A percentile compares a stretch with the other conserved stretches of the same genome.
These are phyloP conservation scores for Porites divaricata DNA, from an alignment of 92 coral and sea anemone species.

Conservation along the genomic window DNA sequence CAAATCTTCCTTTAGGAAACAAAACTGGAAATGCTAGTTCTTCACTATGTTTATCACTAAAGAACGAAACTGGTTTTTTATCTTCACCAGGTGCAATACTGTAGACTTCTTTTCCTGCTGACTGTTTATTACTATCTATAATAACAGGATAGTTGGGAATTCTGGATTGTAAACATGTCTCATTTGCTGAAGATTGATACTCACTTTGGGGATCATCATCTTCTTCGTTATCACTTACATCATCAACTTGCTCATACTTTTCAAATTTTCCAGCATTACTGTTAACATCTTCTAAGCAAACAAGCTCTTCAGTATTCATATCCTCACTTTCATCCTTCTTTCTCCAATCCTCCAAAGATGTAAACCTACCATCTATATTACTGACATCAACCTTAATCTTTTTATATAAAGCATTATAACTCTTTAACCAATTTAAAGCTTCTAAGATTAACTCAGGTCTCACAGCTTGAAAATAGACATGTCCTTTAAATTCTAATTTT, in stretches of 20 bases:
- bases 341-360: slow-evolving; percentile 5
- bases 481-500: slow-evolving; percentile 66
- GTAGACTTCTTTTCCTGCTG: slow-evolving; percentile 58
- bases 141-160: neutral
- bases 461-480: slow-evolving; percentile 70
- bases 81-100: slow-evolving; percentile 53
- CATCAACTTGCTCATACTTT: neutral
- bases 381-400: slow-evolving; percentile 33
- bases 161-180: slow-evolving; percentile 1
- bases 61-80: slow-evolving; percentile 66
- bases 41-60: slow-evolving; percentile 70
- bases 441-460: slow-evolving; percentile 47
- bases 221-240: neutral
- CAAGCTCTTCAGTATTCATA: neutral
- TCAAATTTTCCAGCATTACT: neutral
- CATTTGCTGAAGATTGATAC: neutral
- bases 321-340: neutral
- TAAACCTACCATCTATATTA: slow-evolving; percentile 42
- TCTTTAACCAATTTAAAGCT: slow-evolving; percentile 9
- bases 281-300: neutral
- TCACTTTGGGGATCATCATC: neutral
- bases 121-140: slow-evolving; percentile 8
- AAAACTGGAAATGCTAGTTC: slow-evolving; percentile 74
- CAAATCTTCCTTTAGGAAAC: slow-evolving; percentile 71
- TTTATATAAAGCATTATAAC: neutral